phyloP scores from a whole-genome alignment of 92 coral and sea anemone species.

The Bergia puertoricense region DNA sequence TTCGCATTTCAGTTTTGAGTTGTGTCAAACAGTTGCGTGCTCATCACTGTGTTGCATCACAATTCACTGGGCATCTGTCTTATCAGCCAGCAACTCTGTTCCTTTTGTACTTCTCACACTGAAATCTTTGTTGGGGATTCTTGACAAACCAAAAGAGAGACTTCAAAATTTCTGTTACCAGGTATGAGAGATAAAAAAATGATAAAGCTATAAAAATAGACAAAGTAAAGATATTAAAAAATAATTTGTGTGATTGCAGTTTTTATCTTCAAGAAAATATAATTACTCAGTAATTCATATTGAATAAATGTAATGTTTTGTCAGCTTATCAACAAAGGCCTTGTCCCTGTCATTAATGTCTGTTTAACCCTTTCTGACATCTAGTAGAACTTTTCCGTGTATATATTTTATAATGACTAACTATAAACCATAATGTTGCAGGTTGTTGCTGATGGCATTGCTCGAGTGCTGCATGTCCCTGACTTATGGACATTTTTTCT shows the following conservation, averaged over 20 bases:
- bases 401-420: too few species aligned
- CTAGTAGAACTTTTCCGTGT: background rate
- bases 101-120: slow-evolving; percentile 78
- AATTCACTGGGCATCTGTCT: slow-evolving; percentile 68
- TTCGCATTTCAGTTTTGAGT: slow-evolving; percentile 46
- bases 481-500: slow-evolving; percentile 64
- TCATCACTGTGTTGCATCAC: slow-evolving; percentile 79
- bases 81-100: slow-evolving; percentile 59
- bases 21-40: slow-evolving; percentile 83
- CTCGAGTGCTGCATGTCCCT: slow-evolving; percentile 55
- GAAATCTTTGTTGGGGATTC: slow-evolving; percentile 63
- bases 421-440: background rate
- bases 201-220: background rate
- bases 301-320: too few species aligned
- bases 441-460: slow-evolving; percentile 71
- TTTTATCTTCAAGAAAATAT: background rate
- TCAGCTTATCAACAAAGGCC: too few species aligned
- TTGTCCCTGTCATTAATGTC: too few species aligned
- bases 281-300: too few species aligned
- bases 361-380: too few species aligned
- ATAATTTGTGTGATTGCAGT: background rate
- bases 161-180: slow-evolving; percentile 72
- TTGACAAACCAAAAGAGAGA: slow-evolving; percentile 57
- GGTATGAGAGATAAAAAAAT: slow-evolving; percentile 47
- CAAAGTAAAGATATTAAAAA: too few species aligned